Evolutionary conservation across 1,140 invertebrate genomes (phyloP).

Genomic region (Lucilia cuprina): DNA sequence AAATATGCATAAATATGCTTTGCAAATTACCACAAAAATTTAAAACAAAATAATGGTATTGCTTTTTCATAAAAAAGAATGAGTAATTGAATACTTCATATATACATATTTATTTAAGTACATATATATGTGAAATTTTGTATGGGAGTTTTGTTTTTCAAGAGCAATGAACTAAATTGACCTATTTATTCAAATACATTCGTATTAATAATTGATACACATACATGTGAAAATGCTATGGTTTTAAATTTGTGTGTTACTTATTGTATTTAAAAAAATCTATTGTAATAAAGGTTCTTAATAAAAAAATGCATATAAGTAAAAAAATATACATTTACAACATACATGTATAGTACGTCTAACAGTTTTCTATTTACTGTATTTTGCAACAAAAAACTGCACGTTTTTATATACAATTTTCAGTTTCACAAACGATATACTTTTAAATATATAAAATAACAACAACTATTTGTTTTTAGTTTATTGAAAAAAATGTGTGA

Average conservation of each 20-base stretch:
- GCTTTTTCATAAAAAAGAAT: no score
- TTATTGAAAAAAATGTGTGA: background rate
- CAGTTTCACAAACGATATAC: background rate
- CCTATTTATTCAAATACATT: background rate
- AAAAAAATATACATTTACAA: background rate
- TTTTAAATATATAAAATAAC: background rate
- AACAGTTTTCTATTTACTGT: background rate
- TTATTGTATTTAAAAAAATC: background rate
- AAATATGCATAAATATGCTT: no score
- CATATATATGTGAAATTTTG: background rate
- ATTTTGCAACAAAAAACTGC: background rate
- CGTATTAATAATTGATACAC: background rate
- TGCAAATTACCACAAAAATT: no score
- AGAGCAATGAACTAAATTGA: constrained; percentile 6
- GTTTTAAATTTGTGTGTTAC: background rate
- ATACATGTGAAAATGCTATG: background rate
- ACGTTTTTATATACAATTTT: background rate
- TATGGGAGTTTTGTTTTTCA: background rate
- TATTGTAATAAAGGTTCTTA: background rate
- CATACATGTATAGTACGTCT: background rate
- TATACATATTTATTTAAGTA: no score
- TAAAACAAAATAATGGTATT: no score
- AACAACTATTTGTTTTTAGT: background rate
- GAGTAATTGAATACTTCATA: no score
- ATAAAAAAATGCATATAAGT: background rate